phyloP scores from a whole-genome alignment of 2,113 vertebrate genomes.

The Melanocharis versteri region DNA sequence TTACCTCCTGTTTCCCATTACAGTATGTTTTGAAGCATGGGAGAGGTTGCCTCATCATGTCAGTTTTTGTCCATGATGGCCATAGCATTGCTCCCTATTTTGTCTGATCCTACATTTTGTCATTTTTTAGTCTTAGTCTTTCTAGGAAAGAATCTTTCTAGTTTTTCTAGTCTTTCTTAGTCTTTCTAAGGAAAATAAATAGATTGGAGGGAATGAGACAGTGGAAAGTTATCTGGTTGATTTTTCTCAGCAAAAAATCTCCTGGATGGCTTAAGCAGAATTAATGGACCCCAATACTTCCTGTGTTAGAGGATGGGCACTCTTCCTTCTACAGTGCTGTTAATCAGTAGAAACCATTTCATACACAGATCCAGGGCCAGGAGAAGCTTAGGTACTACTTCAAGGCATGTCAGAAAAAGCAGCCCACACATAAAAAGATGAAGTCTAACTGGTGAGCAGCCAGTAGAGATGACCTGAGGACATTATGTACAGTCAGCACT shows the following conservation, averaged over 20 bases:
- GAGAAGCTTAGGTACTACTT: background rate
- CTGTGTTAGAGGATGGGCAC: background rate
- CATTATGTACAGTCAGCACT: accelerated
- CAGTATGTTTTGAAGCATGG: background rate
- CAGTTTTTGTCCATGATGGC: background rate
- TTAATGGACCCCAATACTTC: background rate
- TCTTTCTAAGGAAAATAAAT: background rate
- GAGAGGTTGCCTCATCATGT: background rate
- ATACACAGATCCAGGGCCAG: background rate
- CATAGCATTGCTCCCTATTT: background rate
- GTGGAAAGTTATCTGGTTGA: background rate
- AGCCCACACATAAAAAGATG: background rate
- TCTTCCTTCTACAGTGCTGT: background rate
- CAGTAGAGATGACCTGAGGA: background rate
- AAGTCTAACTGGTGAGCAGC: background rate
- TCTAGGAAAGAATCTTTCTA: background rate
- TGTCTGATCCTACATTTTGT: background rate
- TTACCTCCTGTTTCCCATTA: background rate
- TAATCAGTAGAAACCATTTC: background rate
- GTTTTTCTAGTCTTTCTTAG: background rate
- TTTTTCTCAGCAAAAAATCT: background rate
- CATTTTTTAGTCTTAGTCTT: background rate
- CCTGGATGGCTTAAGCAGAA: background rate
- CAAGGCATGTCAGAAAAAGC: background rate
- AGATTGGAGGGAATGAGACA: background rate